These are phyloP conservation scores for Caprella mutica DNA, from an alignment of 2,888 invertebrate genomes.

Conservation along the genomic window DNA sequence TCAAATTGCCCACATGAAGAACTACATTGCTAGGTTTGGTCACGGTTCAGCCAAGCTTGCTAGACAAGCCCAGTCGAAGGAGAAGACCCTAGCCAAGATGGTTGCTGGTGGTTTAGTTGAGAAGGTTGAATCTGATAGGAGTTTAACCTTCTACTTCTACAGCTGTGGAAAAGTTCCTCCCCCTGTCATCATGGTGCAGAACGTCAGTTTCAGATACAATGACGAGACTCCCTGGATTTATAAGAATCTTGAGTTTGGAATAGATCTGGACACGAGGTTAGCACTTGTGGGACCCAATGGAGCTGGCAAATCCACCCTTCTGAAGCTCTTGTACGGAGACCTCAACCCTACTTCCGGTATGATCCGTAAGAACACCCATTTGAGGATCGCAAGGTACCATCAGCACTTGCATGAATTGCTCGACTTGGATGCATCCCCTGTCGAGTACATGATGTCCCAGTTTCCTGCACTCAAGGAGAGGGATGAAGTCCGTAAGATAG, in stretches of 20 bases:
- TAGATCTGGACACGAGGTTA: slow-evolving; percentile 88
- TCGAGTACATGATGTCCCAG: slow-evolving; percentile 96
- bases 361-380: slow-evolving; percentile 95
- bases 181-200: slow-evolving; percentile 96
- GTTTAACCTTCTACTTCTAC: slow-evolving; percentile 88
- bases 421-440: slow-evolving; percentile 83
- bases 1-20: slow-evolving; percentile 99
- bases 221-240: slow-evolving; percentile 83
- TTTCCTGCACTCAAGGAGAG: slow-evolving; percentile 95
- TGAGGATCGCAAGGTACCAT: slow-evolving; percentile 90
- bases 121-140: slow-evolving; percentile 81
- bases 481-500: slow-evolving; percentile 86
- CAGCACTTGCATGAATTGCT: slow-evolving; percentile 95
- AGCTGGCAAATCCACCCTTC: slow-evolving; percentile 93
- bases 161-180: slow-evolving; percentile 92
- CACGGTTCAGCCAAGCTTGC: slow-evolving; percentile 98
- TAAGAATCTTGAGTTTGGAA: slow-evolving; percentile 94
- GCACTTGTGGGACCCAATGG: slow-evolving; percentile 96
- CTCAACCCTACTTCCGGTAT: slow-evolving; percentile 61
- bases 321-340: slow-evolving; percentile 90
- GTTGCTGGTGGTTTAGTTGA: slow-evolving; percentile 93
- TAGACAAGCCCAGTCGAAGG: slow-evolving; percentile 97
- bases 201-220: slow-evolving; percentile 88
- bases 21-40: slow-evolving; percentile 97
- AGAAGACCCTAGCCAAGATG: slow-evolving; percentile 99